These are phyloP conservation scores for Panulirus ornatus DNA, from an alignment of 1,140 invertebrate species.

Conservation along the genomic window DNA sequence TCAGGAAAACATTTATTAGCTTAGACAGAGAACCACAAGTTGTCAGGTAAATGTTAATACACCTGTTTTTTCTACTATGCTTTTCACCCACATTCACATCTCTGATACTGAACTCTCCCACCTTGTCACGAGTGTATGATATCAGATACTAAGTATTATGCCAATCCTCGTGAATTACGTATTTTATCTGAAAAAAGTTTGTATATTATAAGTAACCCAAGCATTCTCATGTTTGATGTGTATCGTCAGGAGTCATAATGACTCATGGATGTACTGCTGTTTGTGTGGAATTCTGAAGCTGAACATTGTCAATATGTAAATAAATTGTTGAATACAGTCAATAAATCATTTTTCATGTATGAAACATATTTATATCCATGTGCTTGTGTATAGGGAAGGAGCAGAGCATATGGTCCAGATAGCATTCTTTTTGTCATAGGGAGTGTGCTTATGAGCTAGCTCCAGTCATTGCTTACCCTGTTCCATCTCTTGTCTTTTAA, in stretches of 20 bases:
- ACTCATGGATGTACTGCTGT: slow-evolving; percentile 60
- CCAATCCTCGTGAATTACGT: slow-evolving; percentile 48
- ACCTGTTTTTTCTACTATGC: slow-evolving; percentile 11
- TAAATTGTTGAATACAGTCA: slow-evolving; percentile 71
- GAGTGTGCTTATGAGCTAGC: background rate
- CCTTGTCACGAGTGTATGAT: slow-evolving; percentile 55
- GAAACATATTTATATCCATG: background rate
- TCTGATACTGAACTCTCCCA: slow-evolving; percentile 38
- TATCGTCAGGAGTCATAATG: slow-evolving; percentile 42
- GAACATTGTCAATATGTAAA: slow-evolving; percentile 70
- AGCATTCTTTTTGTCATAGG: background rate
- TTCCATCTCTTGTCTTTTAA: background rate
- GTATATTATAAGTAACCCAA: slow-evolving; percentile 66
- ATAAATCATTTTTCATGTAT: slow-evolving; percentile 70
- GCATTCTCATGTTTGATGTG: slow-evolving; percentile 72
- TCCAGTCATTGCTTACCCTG: background rate
- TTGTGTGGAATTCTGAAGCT: slow-evolving; percentile 61
- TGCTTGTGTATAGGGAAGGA: background rate
- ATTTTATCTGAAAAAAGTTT: slow-evolving; percentile 37
- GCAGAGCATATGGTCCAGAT: background rate
- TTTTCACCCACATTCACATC: slow-evolving; percentile 29
- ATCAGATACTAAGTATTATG: slow-evolving; percentile 65
- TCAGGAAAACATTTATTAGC: background rate
- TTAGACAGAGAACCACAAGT: slow-evolving; percentile 27
- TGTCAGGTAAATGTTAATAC: slow-evolving; percentile 34